phyloP scores from a whole-genome alignment of 2,888 invertebrate species.

The Stenchaetothrips biformis region DNA sequence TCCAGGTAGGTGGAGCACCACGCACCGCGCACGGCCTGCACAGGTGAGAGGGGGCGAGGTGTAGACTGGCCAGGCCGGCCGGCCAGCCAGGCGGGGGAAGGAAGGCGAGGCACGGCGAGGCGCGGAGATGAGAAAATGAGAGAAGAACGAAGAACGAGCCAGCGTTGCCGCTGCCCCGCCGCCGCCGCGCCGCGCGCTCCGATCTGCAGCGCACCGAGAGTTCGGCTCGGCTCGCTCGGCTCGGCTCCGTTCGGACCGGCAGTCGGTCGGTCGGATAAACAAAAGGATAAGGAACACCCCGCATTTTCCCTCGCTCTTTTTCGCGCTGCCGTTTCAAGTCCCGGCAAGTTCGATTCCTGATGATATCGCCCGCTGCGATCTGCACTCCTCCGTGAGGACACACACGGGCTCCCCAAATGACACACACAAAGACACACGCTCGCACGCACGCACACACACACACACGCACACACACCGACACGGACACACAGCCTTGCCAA shows the following conservation, averaged over 20 bases:
- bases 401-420: neutral
- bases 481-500: no score
- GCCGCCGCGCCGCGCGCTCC: neutral
- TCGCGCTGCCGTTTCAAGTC: neutral
- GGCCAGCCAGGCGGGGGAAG: neutral
- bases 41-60: neutral
- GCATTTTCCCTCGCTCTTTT: neutral
- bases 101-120: neutral
- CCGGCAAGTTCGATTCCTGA: conserved; percentile 5
- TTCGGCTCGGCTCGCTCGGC: neutral
- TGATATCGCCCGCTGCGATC: neutral
- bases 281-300: neutral
- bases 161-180: neutral
- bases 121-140: conserved; percentile 21
- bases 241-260: neutral
- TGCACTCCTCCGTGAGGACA: neutral
- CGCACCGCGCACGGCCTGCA: neutral
- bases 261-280: neutral
- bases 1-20: conserved; percentile 24
- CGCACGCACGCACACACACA: neutral
- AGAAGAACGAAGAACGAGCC: conserved; percentile 7
- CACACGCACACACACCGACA: no score
- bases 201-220: conserved; percentile 2
- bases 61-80: no score
- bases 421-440: neutral